Percentiles rank a stretch among this genome's conserved stretches.
Conservation (phyloP, 1,140 invertebrate genomes). For the Drosophila eugracilis region DNA sequence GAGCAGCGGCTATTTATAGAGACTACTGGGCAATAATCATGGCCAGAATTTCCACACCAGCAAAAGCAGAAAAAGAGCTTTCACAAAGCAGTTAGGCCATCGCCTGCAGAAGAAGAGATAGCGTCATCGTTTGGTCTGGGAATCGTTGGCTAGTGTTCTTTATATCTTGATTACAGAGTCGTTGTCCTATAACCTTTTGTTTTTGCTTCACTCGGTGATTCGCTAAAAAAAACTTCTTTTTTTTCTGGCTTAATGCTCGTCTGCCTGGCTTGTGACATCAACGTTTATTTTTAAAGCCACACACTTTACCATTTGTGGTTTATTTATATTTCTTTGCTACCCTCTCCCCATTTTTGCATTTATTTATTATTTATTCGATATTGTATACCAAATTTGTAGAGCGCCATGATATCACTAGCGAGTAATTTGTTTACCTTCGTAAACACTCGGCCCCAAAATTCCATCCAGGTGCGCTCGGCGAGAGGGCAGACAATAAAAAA, state of each 20-base stretch:
- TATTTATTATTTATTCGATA: constrained; percentile 61
- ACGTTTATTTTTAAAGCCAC: constrained; percentile 79
- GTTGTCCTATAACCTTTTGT: constrained; percentile 81
- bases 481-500: not conserved
- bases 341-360: constrained; percentile 65
- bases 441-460: constrained; percentile 27
- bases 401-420: constrained; percentile 72
- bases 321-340: constrained; percentile 49
- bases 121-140: constrained; percentile 40
- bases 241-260: constrained; percentile 14
- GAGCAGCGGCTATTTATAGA: constrained; percentile 60
- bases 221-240: constrained; percentile 17
- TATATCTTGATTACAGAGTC: constrained; percentile 56
- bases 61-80: constrained; percentile 38
- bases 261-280: constrained; percentile 67
- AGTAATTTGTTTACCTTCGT: constrained; percentile 66
- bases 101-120: constrained; percentile 39
- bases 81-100: constrained; percentile 56
- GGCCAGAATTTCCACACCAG: constrained; percentile 37
- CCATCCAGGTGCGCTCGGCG: not conserved
- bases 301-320: constrained; percentile 45
- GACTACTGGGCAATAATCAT: constrained; percentile 44
- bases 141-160: constrained; percentile 17
- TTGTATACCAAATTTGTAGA: constrained; percentile 71
- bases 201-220: constrained; percentile 42